A percentile compares a stretch with the other conserved stretches of the same genome.
Conservation (phyloP, 2,113 vertebrate species). For the Perccottus glenii region DNA sequence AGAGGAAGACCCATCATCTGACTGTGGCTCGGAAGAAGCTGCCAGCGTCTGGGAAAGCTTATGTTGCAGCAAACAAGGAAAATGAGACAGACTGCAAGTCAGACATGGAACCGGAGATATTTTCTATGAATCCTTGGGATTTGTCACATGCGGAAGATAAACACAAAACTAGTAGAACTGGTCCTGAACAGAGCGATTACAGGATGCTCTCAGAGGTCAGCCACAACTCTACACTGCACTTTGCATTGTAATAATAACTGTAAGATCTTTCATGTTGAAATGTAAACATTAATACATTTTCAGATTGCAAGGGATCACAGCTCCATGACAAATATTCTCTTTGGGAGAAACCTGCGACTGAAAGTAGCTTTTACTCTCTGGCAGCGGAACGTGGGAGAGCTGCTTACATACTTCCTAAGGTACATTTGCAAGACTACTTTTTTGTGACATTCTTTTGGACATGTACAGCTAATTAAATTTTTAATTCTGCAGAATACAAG, state of each 20-base stretch:
- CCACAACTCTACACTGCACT: slow-evolving; percentile 13
- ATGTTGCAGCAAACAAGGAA: slow-evolving; percentile 90
- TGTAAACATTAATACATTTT: slow-evolving; percentile 34
- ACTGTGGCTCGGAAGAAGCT: slow-evolving; percentile 64
- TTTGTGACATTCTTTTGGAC: slow-evolving; percentile 9
- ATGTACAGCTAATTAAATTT: background rate
- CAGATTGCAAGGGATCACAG: slow-evolving; percentile 90
- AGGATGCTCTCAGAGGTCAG: slow-evolving; percentile 86
- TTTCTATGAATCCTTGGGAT: slow-evolving; percentile 75
- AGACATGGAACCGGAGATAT: slow-evolving; percentile 78
- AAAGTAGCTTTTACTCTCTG: slow-evolving; percentile 92
- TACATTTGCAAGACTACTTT: slow-evolving; percentile 45
- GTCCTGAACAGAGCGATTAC: slow-evolving; percentile 83
- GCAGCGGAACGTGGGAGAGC: slow-evolving; percentile 89
- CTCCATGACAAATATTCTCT: slow-evolving; percentile 88
- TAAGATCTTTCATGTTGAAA: background rate
- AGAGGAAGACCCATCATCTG: slow-evolving; percentile 73
- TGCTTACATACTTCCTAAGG: slow-evolving; percentile 92
- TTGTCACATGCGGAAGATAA: slow-evolving; percentile 77
- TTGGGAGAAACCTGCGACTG: slow-evolving; percentile 89
- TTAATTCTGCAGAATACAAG: slow-evolving; percentile 84
- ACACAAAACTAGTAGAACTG: slow-evolving; percentile 80
- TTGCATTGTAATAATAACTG: background rate
- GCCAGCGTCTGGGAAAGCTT: slow-evolving; percentile 53
- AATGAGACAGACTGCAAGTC: slow-evolving; percentile 83